Conservation (phyloP, 2,888 invertebrate species). For the Nephrotoma guestfalica region DNA sequence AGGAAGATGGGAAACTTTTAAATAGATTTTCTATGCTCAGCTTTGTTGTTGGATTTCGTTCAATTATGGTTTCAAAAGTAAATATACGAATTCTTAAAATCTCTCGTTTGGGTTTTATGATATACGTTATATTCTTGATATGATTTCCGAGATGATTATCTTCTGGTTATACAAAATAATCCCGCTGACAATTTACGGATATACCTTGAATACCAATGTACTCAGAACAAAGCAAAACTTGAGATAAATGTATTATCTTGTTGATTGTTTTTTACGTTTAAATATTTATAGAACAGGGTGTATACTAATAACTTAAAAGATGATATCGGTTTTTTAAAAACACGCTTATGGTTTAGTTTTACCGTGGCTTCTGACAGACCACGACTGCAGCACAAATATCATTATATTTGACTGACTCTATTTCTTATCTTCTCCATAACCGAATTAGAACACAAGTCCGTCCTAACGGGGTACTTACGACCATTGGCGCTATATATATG, state of each 20-base stretch:
- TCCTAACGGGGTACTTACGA: too few relatives aligned
- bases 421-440: too few relatives aligned
- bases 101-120: background rate
- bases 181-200: background rate
- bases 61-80: background rate
- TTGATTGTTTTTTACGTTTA: background rate
- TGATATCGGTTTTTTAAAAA: too few relatives aligned
- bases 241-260: background rate
- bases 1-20: background rate
- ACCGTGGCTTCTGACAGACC: too few relatives aligned
- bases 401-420: too few relatives aligned
- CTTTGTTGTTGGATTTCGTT: background rate
- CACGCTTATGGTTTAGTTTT: too few relatives aligned
- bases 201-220: background rate
- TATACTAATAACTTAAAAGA: too few relatives aligned
- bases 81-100: background rate
- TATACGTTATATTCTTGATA: background rate
- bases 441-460: too few relatives aligned
- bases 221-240: background rate
- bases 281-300: too few relatives aligned
- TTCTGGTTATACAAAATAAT: background rate
- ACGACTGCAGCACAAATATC: too few relatives aligned
- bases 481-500: too few relatives aligned
- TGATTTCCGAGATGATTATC: background rate
- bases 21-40: background rate